A percentile compares a stretch with the other conserved stretches of the same genome.
These are phyloP conservation scores for Clinocottus analis DNA, from an alignment of 2,113 vertebrate species.

Conservation along the genomic window DNA sequence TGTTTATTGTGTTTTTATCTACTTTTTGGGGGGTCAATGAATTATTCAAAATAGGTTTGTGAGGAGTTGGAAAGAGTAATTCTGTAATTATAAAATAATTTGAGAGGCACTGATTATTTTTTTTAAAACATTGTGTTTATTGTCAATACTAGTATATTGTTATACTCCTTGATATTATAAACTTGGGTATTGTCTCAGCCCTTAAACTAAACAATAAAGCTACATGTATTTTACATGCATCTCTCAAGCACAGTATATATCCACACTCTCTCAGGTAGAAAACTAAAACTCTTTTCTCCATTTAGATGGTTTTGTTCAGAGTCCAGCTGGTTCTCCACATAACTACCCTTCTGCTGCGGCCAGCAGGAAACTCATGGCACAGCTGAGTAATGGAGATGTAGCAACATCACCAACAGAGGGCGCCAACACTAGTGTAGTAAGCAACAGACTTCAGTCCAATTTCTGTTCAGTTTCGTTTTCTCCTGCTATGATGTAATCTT, in stretches of 20 bases:
- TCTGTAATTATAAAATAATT: background rate
- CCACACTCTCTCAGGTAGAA: background rate
- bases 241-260: background rate
- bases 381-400: slow-evolving; percentile 45
- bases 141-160: no score
- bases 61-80: background rate
- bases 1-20: background rate
- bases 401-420: slow-evolving; percentile 69
- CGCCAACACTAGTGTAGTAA: slow-evolving; percentile 59
- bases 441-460: slow-evolving; percentile 3
- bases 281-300: slow-evolving; percentile 21
- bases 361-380: slow-evolving; percentile 50
- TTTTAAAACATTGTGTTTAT: no score
- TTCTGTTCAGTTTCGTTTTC: background rate
- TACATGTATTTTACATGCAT: background rate
- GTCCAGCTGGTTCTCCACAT: slow-evolving; percentile 40
- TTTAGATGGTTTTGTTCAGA: slow-evolving; percentile 68
- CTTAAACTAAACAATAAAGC: background rate
- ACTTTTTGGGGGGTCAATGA: background rate
- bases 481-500: background rate
- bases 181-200: background rate
- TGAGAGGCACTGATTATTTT: background rate
- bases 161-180: background rate
- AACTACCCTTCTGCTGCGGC: slow-evolving; percentile 33
- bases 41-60: background rate